These are phyloP conservation scores for Taeniopygia guttata DNA, from an alignment of 2,797 vertebrate genomes.

Conservation along the genomic window DNA sequence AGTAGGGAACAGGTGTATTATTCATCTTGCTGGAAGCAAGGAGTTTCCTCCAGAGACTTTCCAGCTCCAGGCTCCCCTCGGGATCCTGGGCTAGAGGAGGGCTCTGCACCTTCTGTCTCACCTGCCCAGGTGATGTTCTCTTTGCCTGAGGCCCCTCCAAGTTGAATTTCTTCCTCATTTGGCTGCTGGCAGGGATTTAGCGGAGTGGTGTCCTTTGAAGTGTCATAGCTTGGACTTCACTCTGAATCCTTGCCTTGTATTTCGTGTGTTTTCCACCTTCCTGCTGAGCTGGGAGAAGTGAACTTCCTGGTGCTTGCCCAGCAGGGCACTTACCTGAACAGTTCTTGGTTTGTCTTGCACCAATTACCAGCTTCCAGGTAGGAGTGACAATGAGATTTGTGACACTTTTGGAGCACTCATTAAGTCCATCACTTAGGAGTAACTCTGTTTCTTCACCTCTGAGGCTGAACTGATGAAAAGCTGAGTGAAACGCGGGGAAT, in stretches of 20 bases:
- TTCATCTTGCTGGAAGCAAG: slow-evolving; percentile 51
- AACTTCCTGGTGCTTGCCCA: not conserved
- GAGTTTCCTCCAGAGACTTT: slow-evolving; percentile 38
- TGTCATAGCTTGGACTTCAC: not conserved
- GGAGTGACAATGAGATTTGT: not conserved
- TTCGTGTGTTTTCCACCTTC: not conserved
- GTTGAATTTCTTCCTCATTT: not conserved
- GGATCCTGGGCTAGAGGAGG: not conserved
- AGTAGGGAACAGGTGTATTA: slow-evolving; percentile 25
- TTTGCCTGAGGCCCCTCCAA: not conserved
- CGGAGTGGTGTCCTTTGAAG: not conserved
- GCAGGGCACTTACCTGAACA: not conserved
- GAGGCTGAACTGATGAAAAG: not conserved
- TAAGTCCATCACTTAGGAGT: not conserved
- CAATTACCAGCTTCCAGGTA: not conserved
- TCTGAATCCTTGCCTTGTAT: not conserved
- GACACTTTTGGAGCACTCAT: not conserved
- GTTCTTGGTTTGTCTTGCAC: not conserved
- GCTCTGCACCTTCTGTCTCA: not conserved
- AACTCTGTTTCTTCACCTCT: not conserved
- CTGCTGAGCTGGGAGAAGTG: not conserved
- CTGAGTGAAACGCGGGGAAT: rapidly evolving
- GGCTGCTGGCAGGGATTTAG: not conserved
- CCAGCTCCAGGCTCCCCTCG: not conserved
- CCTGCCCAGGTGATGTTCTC: not conserved